Evolutionary conservation across 35 echinoderm and acorn worm species (phyloP), one percentile per base, ranked within the genome.

Genomic region (Heliocidaris tuberculata): DNA sequence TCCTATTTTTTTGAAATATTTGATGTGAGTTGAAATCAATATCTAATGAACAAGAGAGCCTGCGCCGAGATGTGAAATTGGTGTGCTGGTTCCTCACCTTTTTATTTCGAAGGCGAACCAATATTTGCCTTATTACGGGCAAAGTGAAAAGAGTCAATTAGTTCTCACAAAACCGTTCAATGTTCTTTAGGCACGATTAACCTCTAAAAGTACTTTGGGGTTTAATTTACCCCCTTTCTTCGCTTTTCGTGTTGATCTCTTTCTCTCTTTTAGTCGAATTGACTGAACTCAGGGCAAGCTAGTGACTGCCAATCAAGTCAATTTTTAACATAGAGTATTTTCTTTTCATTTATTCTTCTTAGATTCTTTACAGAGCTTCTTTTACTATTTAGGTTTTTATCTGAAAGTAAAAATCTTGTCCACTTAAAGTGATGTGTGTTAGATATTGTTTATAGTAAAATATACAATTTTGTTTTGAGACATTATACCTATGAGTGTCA

Each of bases 121-220:
- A 78, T 78, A 78, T 78, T 78, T 78, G 65, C 65, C 65, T 78
- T 78, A 78, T 78, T 78, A 78, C 65, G 65, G 65, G 65, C 65
- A 78, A 78, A 78, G 65, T 24, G 65, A 78, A 78, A 78, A 78
- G 65, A 78, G 65, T 78, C 65, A 78, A 78, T 78, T 78, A 78
- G 65, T 78, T 78, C 65, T 78, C 65, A n/a, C 65, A 78, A 78
- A 78, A 27, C 19, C 17, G 65, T n/a, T 78, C 65, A 78, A 78
- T 78, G 65, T 78, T 78, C 65, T 78, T 78, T 78, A n/a, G 27
- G 65, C 65, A 78, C 65, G 65, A 78, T 78, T 78, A 78, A 78
- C 65, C 65, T 78, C 27, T 78, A 27, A 78, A 78, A 78, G 65
- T 78, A 78, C 65, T 78, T 78, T 78, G 27, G 65, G 65, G 65